A percentile compares a stretch with the other conserved stretches of the same genome.
phyloP scores from a whole-genome alignment of 1,140 invertebrate species.

The Dreissena rostriformis region DNA sequence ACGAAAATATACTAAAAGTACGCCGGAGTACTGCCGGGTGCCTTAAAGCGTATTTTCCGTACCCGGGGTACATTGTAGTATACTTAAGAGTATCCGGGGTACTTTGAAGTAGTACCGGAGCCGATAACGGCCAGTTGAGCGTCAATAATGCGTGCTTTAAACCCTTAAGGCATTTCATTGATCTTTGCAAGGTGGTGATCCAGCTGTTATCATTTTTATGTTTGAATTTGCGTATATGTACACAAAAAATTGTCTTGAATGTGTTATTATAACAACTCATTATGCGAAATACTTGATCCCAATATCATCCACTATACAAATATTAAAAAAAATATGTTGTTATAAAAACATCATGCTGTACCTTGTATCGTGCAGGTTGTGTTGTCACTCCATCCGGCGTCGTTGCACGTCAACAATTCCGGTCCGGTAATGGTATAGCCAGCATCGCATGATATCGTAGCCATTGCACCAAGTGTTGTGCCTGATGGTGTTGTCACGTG shows the following conservation, averaged over 20 bases:
- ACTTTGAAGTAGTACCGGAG: too few relatives aligned
- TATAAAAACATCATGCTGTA: background rate
- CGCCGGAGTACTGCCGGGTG: too few relatives aligned
- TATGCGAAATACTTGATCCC: background rate
- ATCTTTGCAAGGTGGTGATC: too few relatives aligned
- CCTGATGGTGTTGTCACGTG: background rate
- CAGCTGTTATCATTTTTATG: constrained; percentile 1
- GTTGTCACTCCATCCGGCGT: background rate
- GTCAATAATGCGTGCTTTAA: too few relatives aligned
- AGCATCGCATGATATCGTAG: background rate
- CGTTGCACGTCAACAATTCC: background rate
- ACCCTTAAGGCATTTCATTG: too few relatives aligned
- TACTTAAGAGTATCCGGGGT: too few relatives aligned
- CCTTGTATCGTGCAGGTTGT: constrained; percentile 4
- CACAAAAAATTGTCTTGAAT: background rate
- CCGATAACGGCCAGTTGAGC: too few relatives aligned
- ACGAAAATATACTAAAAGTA: too few relatives aligned
- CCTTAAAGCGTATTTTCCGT: too few relatives aligned
- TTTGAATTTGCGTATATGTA: background rate
- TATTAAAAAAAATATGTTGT: background rate
- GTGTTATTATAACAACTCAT: background rate
- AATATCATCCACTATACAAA: background rate
- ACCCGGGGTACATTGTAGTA: too few relatives aligned
- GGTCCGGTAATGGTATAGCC: constrained; percentile 1
- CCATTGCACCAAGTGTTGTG: background rate